These are phyloP conservation scores for Chinchilla lanigera DNA, from an alignment of 2,113 vertebrate genomes.

Conservation along the genomic window DNA sequence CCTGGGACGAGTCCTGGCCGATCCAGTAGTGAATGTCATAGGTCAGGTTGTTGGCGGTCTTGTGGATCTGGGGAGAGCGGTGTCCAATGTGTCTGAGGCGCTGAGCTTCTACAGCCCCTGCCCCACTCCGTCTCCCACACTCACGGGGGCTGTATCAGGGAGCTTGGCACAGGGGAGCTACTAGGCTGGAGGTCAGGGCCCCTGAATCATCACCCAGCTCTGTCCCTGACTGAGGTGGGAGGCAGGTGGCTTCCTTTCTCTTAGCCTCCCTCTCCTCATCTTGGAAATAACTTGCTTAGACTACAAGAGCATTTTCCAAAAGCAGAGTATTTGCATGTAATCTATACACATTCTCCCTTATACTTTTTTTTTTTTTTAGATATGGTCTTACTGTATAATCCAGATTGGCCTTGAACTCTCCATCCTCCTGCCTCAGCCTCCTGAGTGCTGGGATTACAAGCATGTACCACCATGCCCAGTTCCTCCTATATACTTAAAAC, in stretches of 20 bases:
- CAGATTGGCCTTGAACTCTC: not conserved
- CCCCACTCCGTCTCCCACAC: not conserved
- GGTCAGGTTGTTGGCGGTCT: slow-evolving; percentile 84
- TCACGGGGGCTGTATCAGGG: not conserved
- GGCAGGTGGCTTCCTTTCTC: not conserved
- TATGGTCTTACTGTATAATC: not conserved
- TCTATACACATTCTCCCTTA: not conserved
- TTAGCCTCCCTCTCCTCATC: not conserved
- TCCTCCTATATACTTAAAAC: not conserved
- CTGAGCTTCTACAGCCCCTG: not conserved
- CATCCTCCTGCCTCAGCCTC: not conserved
- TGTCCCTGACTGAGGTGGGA: not conserved
- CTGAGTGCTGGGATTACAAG: not conserved
- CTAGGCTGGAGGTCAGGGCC: not conserved
- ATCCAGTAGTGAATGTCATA: slow-evolving; percentile 94
- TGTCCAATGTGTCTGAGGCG: not conserved
- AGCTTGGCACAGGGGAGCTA: not conserved
- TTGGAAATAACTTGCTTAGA: not conserved
- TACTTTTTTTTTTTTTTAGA: not conserved
- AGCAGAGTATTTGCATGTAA: not conserved
- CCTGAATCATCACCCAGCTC: not conserved
- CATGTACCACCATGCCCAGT: not conserved
- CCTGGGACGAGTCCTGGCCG: slow-evolving; percentile 87
- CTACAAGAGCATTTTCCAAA: not conserved
- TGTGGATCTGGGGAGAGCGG: slow-evolving; percentile 86